A percentile compares a stretch with the other conserved stretches of the same genome.
phyloP scores from a whole-genome alignment of 2,113 vertebrate species.

The Gnathonemus longibarbis region DNA sequence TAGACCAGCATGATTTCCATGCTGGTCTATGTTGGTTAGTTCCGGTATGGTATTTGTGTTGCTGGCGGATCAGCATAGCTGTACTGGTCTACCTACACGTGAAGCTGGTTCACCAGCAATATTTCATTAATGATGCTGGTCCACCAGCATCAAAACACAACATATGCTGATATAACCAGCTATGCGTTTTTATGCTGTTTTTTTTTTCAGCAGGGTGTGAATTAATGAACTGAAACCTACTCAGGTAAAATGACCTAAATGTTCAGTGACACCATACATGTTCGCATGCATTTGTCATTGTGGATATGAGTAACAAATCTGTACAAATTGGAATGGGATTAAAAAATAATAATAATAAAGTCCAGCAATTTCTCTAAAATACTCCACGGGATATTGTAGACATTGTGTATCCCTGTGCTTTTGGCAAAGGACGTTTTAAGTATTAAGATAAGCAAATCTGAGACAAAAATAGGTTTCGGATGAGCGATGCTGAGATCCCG shows the following conservation, averaged over 20 bases:
- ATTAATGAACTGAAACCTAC: not conserved
- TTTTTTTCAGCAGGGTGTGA: not conserved
- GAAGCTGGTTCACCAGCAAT: not conserved
- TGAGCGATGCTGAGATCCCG: not conserved
- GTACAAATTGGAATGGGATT: not conserved
- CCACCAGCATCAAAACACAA: too few species aligned
- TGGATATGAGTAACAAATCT: not conserved
- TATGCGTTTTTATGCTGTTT: not conserved
- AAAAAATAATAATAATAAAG: not conserved
- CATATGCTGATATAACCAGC: too few species aligned
- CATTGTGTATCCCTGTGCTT: not conserved
- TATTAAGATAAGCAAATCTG: not conserved
- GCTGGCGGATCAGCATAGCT: not conserved
- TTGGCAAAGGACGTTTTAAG: not conserved
- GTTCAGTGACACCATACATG: not conserved
- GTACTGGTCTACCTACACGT: not conserved
- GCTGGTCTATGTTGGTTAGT: not conserved
- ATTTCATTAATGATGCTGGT: not conserved
- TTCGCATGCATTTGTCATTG: not conserved
- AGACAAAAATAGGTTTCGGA: not conserved
- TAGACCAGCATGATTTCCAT: not conserved
- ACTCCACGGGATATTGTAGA: not conserved
- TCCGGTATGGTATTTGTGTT: not conserved
- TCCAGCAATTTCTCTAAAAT: not conserved
- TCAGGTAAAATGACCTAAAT: not conserved